A percentile compares a stretch with the other conserved stretches of the same genome.
Conservation (phyloP, 2,888 invertebrate species). For the Drosophila affinis region DNA sequence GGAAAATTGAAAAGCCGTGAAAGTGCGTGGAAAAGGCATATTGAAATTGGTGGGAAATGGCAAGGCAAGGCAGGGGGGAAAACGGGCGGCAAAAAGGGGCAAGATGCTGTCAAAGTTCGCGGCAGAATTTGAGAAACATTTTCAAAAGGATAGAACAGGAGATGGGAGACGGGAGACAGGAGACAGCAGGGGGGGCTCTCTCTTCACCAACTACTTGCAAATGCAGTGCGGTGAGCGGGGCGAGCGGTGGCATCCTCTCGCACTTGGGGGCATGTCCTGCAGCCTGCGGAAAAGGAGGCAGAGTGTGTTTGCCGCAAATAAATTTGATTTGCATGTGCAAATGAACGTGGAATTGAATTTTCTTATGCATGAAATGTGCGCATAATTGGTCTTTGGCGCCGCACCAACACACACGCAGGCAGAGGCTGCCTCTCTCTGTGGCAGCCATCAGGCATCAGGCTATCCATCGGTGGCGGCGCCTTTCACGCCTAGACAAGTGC, state of each 20-base stretch:
- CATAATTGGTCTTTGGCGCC: constrained; percentile 69
- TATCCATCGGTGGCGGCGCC: constrained; percentile 43
- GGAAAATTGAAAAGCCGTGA: not conserved
- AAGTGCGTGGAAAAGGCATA: constrained; percentile 1
- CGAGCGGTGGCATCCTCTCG: constrained; percentile 31
- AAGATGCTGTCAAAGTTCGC: constrained; percentile 50
- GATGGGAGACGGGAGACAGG: constrained; percentile 21
- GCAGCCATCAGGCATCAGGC: constrained; percentile 13
- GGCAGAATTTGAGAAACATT: constrained; percentile 32
- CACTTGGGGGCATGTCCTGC: constrained; percentile 47
- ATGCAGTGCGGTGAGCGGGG: not conserved
- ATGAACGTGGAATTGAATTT: constrained; percentile 80
- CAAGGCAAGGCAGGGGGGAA: constrained; percentile 3
- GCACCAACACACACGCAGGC: constrained; percentile 3
- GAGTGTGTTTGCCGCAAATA: constrained; percentile 74
- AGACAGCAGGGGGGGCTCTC: not conserved
- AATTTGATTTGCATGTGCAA: constrained; percentile 80
- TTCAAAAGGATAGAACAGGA: constrained; percentile 33
- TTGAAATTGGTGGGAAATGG: not conserved
- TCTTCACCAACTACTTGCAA: constrained; percentile 57
- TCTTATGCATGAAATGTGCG: constrained; percentile 80
- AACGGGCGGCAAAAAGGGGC: constrained; percentile 29
- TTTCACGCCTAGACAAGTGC: constrained; percentile 56
- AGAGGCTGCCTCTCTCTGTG: constrained; percentile 8
- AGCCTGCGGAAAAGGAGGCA: constrained; percentile 46